Evolutionary conservation across 2,113 vertebrate genomes (phyloP).

Genomic region (Natator depressus): DNA sequence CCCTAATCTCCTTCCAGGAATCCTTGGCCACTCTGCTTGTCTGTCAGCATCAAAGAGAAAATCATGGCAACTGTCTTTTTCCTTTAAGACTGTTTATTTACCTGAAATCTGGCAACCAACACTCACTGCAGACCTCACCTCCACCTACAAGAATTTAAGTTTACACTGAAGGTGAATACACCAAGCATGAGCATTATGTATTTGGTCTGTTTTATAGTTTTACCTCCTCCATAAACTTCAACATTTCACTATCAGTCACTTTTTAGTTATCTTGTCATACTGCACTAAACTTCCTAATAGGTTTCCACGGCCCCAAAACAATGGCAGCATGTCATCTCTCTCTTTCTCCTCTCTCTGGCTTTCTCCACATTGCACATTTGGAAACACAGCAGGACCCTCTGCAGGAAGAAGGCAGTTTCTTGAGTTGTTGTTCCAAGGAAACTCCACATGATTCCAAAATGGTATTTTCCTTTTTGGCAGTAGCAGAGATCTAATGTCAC

Average conservation of each 20-base stretch:
- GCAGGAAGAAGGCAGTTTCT: background rate
- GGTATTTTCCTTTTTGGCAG: background rate
- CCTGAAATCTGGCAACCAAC: background rate
- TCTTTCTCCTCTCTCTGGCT: background rate
- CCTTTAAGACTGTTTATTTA: background rate
- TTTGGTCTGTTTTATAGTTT: background rate
- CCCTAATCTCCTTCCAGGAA: conserved; percentile 33
- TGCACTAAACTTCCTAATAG: background rate
- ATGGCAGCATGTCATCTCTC: background rate
- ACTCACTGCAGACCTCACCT: background rate
- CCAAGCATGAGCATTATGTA: background rate
- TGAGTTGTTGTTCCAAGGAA: background rate
- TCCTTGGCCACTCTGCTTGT: conserved; percentile 3
- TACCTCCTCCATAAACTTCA: background rate
- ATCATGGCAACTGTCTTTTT: background rate
- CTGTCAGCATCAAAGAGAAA: conserved; percentile 36
- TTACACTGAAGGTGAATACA: background rate
- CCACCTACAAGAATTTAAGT: background rate
- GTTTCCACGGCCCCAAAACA: background rate
- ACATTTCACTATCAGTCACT: background rate
- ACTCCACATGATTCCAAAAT: background rate
- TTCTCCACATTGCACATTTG: background rate
- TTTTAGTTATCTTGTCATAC: background rate
- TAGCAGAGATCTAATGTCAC: background rate
- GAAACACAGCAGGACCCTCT: background rate